Evolutionary conservation across 2,113 vertebrate genomes (phyloP).

Genomic region (Pithys albifrons): DNA sequence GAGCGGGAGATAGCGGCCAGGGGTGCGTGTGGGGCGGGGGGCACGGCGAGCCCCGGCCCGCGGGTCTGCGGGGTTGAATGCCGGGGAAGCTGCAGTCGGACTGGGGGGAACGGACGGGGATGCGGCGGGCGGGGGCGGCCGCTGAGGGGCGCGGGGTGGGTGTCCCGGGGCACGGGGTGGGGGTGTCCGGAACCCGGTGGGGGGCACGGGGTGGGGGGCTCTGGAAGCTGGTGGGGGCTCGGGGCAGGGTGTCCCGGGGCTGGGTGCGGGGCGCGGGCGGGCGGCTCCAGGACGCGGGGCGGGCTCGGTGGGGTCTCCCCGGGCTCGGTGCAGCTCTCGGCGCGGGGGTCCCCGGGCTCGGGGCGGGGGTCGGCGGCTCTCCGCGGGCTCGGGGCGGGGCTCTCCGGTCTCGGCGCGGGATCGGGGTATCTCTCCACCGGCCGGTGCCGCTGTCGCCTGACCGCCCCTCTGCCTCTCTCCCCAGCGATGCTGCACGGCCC

Average conservation of each 20-base stretch:
- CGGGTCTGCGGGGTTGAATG: too few species aligned
- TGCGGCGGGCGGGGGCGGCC: background rate
- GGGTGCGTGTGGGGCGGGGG: background rate
- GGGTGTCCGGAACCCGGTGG: background rate
- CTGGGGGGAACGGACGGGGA: too few species aligned
- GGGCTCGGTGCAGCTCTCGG: background rate
- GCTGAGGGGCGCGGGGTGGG: background rate
- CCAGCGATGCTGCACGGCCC: constrained; percentile 83
- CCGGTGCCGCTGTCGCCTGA: background rate
- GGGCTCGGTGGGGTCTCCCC: too few species aligned
- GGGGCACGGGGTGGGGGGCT: too few species aligned
- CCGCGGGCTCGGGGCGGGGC: background rate
- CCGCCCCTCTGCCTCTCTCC: background rate
- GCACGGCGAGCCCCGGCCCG: too few species aligned
- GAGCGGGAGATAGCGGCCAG: background rate
- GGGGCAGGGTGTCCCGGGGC: background rate
- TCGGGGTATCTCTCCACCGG: too few species aligned
- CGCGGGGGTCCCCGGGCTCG: background rate
- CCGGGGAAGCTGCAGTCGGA: too few species aligned
- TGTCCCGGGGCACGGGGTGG: background rate
- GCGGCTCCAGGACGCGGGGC: background rate
- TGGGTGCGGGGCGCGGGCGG: background rate
- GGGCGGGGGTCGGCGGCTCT: background rate
- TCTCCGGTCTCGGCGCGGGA: too few species aligned
- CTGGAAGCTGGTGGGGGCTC: background rate